phyloP scores from a whole-genome alignment of 2,888 invertebrate genomes.

The Furcula furcula region DNA sequence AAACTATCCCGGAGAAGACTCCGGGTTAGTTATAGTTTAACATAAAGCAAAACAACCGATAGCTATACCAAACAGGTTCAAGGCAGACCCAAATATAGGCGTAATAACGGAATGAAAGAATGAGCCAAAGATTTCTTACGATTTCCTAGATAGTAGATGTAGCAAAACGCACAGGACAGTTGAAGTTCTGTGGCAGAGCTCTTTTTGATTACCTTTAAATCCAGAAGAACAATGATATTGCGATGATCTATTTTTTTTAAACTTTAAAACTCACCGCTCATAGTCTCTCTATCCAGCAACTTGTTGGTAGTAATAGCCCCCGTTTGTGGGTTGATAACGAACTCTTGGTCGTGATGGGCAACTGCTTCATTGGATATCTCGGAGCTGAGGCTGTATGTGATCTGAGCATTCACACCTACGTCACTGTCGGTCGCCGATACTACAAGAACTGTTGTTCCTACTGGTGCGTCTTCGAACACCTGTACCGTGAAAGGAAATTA shows the following conservation, averaged over 20 bases:
- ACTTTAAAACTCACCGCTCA: slow-evolving; percentile 68
- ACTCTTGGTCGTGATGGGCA: slow-evolving; percentile 85
- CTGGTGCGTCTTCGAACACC: slow-evolving; percentile 95
- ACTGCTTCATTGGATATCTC: slow-evolving; percentile 84
- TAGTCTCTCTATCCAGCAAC: slow-evolving; percentile 91
- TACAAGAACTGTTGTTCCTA: slow-evolving; percentile 95
- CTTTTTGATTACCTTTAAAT: too few species aligned
- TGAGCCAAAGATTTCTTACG: too few species aligned
- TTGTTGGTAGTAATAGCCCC: slow-evolving; percentile 96
- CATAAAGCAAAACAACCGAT: too few species aligned
- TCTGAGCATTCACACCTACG: slow-evolving; percentile 96
- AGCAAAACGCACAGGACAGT: too few species aligned
- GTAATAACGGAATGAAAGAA: too few species aligned
- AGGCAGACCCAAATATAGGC: too few species aligned
- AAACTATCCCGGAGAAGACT: too few species aligned
- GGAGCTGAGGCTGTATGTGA: slow-evolving; percentile 87
- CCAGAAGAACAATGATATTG: too few species aligned
- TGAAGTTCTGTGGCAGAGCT: too few species aligned
- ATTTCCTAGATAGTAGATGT: too few species aligned
- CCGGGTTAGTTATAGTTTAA: too few species aligned
- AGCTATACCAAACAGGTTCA: too few species aligned
- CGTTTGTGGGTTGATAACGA: slow-evolving; percentile 94
- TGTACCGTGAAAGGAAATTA: slow-evolving; percentile 33
- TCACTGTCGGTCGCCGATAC: slow-evolving; percentile 97
- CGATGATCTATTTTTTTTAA: slow-evolving; percentile 1